phyloP scores from a whole-genome alignment of 2,888 invertebrate genomes.

The Coleophora deauratella region DNA sequence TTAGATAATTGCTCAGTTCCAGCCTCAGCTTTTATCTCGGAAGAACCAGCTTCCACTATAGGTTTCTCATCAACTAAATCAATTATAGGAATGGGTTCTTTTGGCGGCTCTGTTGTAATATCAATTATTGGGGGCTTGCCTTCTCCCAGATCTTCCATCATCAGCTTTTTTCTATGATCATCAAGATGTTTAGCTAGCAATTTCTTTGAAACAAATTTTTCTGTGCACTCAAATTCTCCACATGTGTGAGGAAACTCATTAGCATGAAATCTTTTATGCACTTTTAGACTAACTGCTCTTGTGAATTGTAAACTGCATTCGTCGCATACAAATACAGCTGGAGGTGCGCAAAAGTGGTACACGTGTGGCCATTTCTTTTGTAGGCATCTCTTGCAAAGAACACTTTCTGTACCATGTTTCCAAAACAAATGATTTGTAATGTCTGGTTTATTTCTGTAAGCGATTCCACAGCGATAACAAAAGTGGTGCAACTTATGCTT shows the following conservation, averaged over 20 bases:
- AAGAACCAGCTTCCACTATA: conserved; percentile 43
- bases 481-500: conserved; percentile 91
- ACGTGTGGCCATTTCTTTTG: conserved; percentile 95
- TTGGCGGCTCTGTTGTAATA: conserved; percentile 38
- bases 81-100: conserved; percentile 46
- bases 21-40: conserved; percentile 42
- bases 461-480: conserved; percentile 90
- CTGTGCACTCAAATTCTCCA: conserved; percentile 79
- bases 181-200: conserved; percentile 81
- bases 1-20: conserved; percentile 46
- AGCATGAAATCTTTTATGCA: conserved; percentile 86
- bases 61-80: conserved; percentile 53
- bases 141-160: conserved; percentile 40
- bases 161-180: conserved; percentile 68
- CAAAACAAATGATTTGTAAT: conserved; percentile 93
- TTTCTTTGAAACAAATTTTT: conserved; percentile 88
- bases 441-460: conserved; percentile 90
- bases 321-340: conserved; percentile 84
- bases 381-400: conserved; percentile 86
- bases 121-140: conserved; percentile 30
- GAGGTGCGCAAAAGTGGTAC: conserved; percentile 92
- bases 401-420: conserved; percentile 94
- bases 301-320: conserved; percentile 85
- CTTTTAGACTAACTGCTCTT: conserved; percentile 85
- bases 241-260: conserved; percentile 83